Base-by-base conservation (phyloP, 1,140 invertebrate species). In the Vollenhovia emeryi region DNA sequence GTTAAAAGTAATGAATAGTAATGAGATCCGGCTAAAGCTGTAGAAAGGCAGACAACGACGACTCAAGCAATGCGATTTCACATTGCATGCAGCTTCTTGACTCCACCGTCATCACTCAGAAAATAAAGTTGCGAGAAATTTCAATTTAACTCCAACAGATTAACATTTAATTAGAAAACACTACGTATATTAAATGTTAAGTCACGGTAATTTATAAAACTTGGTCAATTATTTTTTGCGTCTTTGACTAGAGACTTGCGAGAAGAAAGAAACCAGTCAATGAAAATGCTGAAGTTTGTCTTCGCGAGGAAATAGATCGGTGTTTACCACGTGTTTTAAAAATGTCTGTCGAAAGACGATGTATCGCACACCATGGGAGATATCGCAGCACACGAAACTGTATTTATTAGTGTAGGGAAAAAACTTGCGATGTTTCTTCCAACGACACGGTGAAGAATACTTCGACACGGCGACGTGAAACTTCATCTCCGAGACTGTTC, bases 1-100 rank as follows among this genome's bases (percentile, higher is more conserved):
- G 68, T 43, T 75, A 75, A 84, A 75, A 62, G 69, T 75, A 75
- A 84, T 84, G 80, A 84, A 84, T 84, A 84, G 55, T 84, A 75
- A 84, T 57, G 80, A 84, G 69, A 60, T 36, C 43, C 45, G 52
- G 40, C 48, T 75, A 73, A 69, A 84, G 45, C 69, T 36, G 57
- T n/a, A 60, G 33, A 21, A 24, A 55, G 45, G 52, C 36, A 55
- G 64, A 18, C 66, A 73, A 80, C 59, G 48, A 33, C 13, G 79
- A 48, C 55, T 62, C 18, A 21, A 80, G 76, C 69, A 74, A 33
- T 30, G 40, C 55, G 69, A 75, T 75, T 84, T 83, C 48, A 21
- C 78, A 30, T 82, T 45, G 55, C 27, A 36, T 60, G 80, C 40
- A 83, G 27, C 30, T 62, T 60, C 40, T 27, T 33, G 40, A 84